Evolutionary conservation across 2,888 invertebrate genomes (phyloP).

Genomic region (Athetis lepigone): DNA sequence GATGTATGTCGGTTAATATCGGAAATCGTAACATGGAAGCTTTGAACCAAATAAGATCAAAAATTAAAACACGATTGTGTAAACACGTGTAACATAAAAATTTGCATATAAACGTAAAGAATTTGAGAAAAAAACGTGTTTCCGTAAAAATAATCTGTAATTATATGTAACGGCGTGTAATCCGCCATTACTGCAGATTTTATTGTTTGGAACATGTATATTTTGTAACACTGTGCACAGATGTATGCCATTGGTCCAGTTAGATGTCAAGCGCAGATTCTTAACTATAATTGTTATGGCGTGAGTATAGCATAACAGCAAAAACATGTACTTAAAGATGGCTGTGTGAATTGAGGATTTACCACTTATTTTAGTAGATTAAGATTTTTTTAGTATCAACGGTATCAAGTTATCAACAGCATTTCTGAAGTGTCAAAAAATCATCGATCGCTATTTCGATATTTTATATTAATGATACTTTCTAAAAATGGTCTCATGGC

Average conservation of each 20-base stretch:
- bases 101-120: conserved; percentile 40
- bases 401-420: too few species aligned
- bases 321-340: not conserved
- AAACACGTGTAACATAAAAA: conserved; percentile 31
- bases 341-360: not conserved
- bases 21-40: not conserved
- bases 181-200: conserved; percentile 45
- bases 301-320: not conserved
- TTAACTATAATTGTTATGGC: conserved; percentile 12
- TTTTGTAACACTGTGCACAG: conserved; percentile 39
- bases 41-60: not conserved
- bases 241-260: conserved; percentile 42
- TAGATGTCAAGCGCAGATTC: conserved; percentile 34
- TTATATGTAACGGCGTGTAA: conserved; percentile 53
- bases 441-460: too few species aligned
- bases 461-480: too few species aligned
- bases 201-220: conserved; percentile 53
- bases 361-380: not conserved
- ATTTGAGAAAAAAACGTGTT: conserved; percentile 31
- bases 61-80: conserved; percentile 26
- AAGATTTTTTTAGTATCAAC: too few species aligned
- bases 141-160: conserved; percentile 47
- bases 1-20: not conserved
- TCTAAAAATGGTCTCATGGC: too few species aligned
- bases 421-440: too few species aligned